phyloP scores from a whole-genome alignment of 2,888 invertebrate genomes.

The Orchesella flavescens region DNA sequence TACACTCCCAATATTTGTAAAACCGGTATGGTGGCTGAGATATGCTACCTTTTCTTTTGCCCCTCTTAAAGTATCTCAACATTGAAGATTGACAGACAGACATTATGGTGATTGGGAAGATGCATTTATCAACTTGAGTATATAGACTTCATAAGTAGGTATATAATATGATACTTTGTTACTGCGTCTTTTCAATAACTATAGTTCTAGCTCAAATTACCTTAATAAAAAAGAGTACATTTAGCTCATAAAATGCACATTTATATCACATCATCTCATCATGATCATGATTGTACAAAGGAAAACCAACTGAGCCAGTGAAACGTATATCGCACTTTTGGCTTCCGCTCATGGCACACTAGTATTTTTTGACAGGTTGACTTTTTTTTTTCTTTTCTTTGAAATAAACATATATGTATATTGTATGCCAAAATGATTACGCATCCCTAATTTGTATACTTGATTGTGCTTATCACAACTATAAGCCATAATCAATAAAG shows the following conservation, averaged over 20 bases:
- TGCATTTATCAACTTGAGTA: too few species aligned
- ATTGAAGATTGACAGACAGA: not conserved
- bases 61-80: not conserved
- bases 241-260: too few species aligned
- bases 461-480: slow-evolving; percentile 5
- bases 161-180: too few species aligned
- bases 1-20: not conserved
- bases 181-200: too few species aligned
- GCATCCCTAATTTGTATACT: not conserved
- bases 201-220: too few species aligned
- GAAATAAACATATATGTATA: not conserved
- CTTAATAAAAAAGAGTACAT: too few species aligned
- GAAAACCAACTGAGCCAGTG: too few species aligned
- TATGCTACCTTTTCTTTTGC: not conserved
- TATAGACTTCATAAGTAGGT: too few species aligned
- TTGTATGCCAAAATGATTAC: not conserved
- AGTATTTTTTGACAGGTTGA: not conserved
- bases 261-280: too few species aligned
- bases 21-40: not conserved
- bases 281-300: too few species aligned
- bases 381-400: too few species aligned
- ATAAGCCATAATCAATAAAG: slow-evolving; percentile 3
- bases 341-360: not conserved
- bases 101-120: too few species aligned
- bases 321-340: not conserved